These are phyloP conservation scores for Holacanthus passer DNA, from an alignment of 2,113 vertebrate genomes.

Conservation along the genomic window DNA sequence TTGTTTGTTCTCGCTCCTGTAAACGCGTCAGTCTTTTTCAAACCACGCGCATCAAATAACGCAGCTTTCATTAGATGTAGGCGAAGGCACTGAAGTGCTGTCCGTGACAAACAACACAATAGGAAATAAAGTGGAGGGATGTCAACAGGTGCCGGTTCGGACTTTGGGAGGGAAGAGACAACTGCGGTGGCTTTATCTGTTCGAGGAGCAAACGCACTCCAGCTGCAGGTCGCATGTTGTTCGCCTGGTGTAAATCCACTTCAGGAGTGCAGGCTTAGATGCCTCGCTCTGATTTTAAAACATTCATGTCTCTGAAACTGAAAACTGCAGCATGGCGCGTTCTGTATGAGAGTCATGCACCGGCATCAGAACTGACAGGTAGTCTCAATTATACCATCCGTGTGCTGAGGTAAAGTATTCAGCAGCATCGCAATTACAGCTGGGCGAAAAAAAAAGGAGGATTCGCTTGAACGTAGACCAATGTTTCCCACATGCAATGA, in stretches of 20 bases:
- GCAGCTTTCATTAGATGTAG: not conserved
- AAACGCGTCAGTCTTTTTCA: not conserved
- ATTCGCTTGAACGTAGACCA: conserved; percentile 8
- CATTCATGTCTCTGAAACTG: conserved; percentile 44
- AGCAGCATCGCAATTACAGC: conserved; percentile 24
- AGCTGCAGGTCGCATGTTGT: conserved; percentile 5
- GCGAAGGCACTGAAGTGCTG: not conserved
- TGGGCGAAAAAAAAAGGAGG: conserved; percentile 22
- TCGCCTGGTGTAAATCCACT: conserved; percentile 6
- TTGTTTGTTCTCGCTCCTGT: not conserved
- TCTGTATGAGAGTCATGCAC: conserved; percentile 46
- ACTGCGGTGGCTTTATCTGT: not conserved
- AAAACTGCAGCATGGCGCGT: conserved; percentile 42
- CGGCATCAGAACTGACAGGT: conserved; percentile 43
- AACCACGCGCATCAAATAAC: not conserved
- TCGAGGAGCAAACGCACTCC: conserved; percentile 4
- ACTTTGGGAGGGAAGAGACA: not conserved
- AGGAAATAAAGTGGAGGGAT: not conserved
- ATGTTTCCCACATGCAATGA: conserved; percentile 1
- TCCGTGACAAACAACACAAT: not conserved
- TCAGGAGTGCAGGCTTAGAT: not conserved
- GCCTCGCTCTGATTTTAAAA: conserved; percentile 47
- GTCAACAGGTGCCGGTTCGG: not conserved
- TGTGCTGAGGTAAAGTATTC: conserved; percentile 33
- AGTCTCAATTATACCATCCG: conserved; percentile 42